phyloP scores from a whole-genome alignment of 2,888 invertebrate species.

The Diarsia mendica region DNA sequence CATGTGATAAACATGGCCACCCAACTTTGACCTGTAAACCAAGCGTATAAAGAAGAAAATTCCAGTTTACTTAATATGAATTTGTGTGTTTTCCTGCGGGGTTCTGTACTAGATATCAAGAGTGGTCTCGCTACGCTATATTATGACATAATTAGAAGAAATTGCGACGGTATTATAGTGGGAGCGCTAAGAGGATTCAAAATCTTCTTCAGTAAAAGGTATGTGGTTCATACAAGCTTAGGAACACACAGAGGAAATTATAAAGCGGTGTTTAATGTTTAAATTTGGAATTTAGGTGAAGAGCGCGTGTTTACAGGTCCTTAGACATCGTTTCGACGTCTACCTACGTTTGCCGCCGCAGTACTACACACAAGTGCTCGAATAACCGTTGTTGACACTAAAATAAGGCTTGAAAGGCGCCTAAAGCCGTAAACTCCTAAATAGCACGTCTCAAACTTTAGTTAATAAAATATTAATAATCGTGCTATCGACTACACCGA shows the following conservation, averaged over 20 bases:
- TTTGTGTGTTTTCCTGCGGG: slow-evolving; percentile 57
- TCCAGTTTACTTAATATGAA: slow-evolving; percentile 28
- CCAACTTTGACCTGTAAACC: slow-evolving; percentile 51
- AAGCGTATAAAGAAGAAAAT: slow-evolving; percentile 50
- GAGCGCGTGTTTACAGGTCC: slow-evolving; percentile 8
- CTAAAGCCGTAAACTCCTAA: slow-evolving; percentile 12
- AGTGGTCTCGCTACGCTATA: slow-evolving; percentile 61
- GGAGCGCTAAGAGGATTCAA: slow-evolving; percentile 67
- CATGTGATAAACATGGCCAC: slow-evolving; percentile 39
- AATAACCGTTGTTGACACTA: slow-evolving; percentile 23
- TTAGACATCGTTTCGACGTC: slow-evolving; percentile 9
- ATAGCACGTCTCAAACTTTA: slow-evolving; percentile 12
- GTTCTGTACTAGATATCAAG: slow-evolving; percentile 56
- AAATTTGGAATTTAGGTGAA: slow-evolving; percentile 41
- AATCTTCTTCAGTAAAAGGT: slow-evolving; percentile 47
- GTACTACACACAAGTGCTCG: not conserved
- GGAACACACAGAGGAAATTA: slow-evolving; percentile 33
- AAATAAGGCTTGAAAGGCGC: slow-evolving; percentile 25
- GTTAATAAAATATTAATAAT: slow-evolving; percentile 50
- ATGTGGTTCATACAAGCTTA: slow-evolving; percentile 58
- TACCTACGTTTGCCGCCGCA: not conserved
- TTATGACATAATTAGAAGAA: slow-evolving; percentile 69
- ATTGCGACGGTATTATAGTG: slow-evolving; percentile 58
- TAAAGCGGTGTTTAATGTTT: slow-evolving; percentile 34
- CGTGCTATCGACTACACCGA: slow-evolving; percentile 27